Evolutionary conservation across 2,888 invertebrate genomes (phyloP).

Genomic region (Hedya salicella): DNA sequence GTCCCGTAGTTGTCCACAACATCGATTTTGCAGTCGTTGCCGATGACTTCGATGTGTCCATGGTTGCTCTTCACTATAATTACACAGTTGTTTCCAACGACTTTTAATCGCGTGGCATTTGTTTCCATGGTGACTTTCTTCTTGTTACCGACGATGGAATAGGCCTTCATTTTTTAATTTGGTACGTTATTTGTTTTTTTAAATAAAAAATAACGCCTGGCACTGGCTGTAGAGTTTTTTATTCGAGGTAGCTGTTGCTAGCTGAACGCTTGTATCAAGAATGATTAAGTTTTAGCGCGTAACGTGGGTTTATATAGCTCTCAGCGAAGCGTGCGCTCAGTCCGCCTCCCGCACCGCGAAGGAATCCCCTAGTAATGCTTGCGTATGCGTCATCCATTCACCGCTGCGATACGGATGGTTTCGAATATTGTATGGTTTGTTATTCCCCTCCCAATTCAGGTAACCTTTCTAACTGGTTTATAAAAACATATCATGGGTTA

Average conservation of each 20-base stretch:
- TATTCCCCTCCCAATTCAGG: slow-evolving; percentile 34
- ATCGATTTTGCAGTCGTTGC: slow-evolving; percentile 76
- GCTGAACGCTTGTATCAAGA: slow-evolving; percentile 47
- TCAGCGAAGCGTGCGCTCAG: slow-evolving; percentile 45
- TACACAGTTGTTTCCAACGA: slow-evolving; percentile 77
- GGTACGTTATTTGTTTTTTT: slow-evolving; percentile 6
- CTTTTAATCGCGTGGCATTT: slow-evolving; percentile 70
- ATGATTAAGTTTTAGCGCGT: slow-evolving; percentile 54
- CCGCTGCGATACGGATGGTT: slow-evolving; percentile 34
- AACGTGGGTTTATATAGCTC: slow-evolving; percentile 49
- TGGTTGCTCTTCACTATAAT: slow-evolving; percentile 69
- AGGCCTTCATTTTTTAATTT: slow-evolving; percentile 73
- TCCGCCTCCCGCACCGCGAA: slow-evolving; percentile 49
- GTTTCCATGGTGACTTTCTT: slow-evolving; percentile 80
- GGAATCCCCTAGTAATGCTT: slow-evolving; percentile 53
- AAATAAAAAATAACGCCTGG: slow-evolving; percentile 26
- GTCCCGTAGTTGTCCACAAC: slow-evolving; percentile 70
- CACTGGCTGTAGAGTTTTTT: slow-evolving; percentile 12
- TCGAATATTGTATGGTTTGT: slow-evolving; percentile 28
- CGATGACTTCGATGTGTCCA: slow-evolving; percentile 78
- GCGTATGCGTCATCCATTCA: slow-evolving; percentile 57
- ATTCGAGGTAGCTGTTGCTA: slow-evolving; percentile 19
- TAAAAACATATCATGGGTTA: background rate
- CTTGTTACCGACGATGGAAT: slow-evolving; percentile 78
- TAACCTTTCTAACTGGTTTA: slow-evolving; percentile 17